Evolutionary conservation across 2,113 vertebrate genomes (phyloP).

Genomic region (Coptodon bakossiorum): DNA sequence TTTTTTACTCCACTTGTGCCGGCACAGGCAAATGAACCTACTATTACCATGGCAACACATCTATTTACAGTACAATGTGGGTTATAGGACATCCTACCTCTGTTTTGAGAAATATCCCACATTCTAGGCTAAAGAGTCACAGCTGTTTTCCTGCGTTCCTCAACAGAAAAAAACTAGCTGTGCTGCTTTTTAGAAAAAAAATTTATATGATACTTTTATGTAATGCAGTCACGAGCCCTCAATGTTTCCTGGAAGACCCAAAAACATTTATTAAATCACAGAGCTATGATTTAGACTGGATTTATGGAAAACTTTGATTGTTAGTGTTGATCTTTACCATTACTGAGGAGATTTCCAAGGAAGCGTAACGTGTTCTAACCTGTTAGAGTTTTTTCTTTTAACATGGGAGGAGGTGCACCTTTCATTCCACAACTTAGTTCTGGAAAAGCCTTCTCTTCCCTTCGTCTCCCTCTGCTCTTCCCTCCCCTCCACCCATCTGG

Average conservation of each 20-base stretch:
- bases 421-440: constrained; percentile 19
- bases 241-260: neutral
- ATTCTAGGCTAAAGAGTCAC: neutral
- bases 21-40: neutral
- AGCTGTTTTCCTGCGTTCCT: neutral
- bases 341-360: neutral
- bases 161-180: neutral
- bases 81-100: neutral
- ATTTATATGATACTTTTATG: neutral
- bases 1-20: neutral
- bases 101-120: neutral
- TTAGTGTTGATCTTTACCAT: neutral
- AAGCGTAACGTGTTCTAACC: constrained; percentile 19
- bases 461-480: neutral
- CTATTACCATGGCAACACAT: constrained; percentile 55
- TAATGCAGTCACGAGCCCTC: neutral
- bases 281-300: neutral
- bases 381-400: constrained; percentile 1
- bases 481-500: constrained; percentile 46
- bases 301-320: neutral
- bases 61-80: constrained; percentile 48
- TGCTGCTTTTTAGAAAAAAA: neutral
- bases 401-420: neutral
- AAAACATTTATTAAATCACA: neutral
- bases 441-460: neutral